These are phyloP conservation scores for Amblyteles armatorius DNA, from an alignment of 2,888 invertebrate species.

Conservation along the genomic window DNA sequence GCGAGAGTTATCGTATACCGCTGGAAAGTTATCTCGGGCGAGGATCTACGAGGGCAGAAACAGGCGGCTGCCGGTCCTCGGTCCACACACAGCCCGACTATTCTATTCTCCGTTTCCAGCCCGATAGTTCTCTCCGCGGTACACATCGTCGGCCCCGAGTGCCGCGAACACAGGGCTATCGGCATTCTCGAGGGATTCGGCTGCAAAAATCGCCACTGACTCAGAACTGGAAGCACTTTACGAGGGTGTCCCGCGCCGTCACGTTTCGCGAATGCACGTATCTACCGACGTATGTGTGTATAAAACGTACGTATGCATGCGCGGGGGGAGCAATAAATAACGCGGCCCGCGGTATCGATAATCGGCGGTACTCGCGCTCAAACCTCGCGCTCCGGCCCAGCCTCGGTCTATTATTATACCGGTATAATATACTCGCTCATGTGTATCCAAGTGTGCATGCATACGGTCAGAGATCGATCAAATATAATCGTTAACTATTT, in stretches of 20 bases:
- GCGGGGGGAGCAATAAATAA: slow-evolving; percentile 79
- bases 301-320: slow-evolving; percentile 56
- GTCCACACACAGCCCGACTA: neutral
- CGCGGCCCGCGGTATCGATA: slow-evolving; percentile 79
- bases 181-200: slow-evolving; percentile 80
- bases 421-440: slow-evolving; percentile 59
- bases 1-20: slow-evolving; percentile 58
- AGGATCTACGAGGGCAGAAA: slow-evolving; percentile 57
- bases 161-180: slow-evolving; percentile 72
- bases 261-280: slow-evolving; percentile 79
- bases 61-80: slow-evolving; percentile 52
- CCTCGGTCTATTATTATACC: slow-evolving; percentile 63
- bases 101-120: slow-evolving; percentile 21
- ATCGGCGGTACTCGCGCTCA: slow-evolving; percentile 76
- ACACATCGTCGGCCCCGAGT: slow-evolving; percentile 47
- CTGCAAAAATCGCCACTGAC: slow-evolving; percentile 79
- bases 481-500: slow-evolving; percentile 56
- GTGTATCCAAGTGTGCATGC: slow-evolving; percentile 57
- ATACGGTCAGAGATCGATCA: slow-evolving; percentile 47
- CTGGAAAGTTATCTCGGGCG: slow-evolving; percentile 48
- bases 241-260: slow-evolving; percentile 80
- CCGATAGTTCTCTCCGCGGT: slow-evolving; percentile 9
- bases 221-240: slow-evolving; percentile 83
- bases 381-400: slow-evolving; percentile 29
- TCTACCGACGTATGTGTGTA: neutral